Conservation (phyloP, 1,140 invertebrate genomes). For the Pogonomyrmex californicus region DNA sequence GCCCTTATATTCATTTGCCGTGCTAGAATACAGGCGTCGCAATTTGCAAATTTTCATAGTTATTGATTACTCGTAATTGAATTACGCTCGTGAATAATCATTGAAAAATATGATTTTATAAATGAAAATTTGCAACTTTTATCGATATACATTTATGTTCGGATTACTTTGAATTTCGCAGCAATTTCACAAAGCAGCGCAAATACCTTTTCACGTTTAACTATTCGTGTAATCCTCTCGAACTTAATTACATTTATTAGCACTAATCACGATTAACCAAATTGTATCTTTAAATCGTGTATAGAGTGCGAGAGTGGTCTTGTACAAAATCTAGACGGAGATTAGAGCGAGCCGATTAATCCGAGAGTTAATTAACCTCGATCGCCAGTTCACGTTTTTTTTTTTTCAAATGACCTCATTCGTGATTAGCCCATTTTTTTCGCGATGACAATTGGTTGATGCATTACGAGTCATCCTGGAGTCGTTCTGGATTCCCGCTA, state of each 20-base stretch:
- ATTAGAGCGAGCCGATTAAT: constrained; percentile 47
- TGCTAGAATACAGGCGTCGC: not conserved
- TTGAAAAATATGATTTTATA: constrained; percentile 29
- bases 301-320: not conserved
- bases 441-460: constrained; percentile 33
- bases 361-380: constrained; percentile 50
- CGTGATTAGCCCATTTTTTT: constrained; percentile 26
- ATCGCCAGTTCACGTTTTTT: constrained; percentile 26
- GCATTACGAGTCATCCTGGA: constrained; percentile 3
- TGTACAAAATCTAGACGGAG: constrained; percentile 26
- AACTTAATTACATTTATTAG: constrained; percentile 32
- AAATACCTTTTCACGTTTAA: constrained; percentile 21
- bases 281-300: constrained; percentile 15
- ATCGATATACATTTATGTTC: not conserved
- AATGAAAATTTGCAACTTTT: constrained; percentile 20
- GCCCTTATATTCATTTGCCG: constrained; percentile 4
- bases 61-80: constrained; percentile 50
- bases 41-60: constrained; percentile 52
- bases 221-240: not conserved
- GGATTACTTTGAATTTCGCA: constrained; percentile 1
- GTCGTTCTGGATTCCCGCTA: not conserved
- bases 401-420: not conserved
- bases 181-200: not conserved
- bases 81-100: constrained; percentile 45
- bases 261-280: constrained; percentile 37